These are phyloP conservation scores for Sinhomidia bicolor DNA, from an alignment of 2,888 invertebrate species.

Conservation along the genomic window DNA sequence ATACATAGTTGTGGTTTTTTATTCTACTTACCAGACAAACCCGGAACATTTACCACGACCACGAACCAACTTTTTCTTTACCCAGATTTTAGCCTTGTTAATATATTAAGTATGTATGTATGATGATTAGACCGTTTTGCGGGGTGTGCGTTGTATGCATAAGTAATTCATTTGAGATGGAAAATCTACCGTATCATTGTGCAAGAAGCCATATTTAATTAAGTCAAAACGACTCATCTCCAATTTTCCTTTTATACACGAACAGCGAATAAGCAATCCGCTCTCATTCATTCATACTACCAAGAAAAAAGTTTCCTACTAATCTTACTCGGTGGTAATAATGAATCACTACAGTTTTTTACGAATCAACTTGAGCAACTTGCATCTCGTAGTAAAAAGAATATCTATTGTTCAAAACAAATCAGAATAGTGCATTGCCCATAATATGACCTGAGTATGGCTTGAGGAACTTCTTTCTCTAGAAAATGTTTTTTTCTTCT, in stretches of 20 bases:
- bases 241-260: constrained; percentile 34
- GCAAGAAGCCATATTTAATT: constrained; percentile 54
- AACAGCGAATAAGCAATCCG: background rate
- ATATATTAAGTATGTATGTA: background rate
- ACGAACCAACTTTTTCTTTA: background rate
- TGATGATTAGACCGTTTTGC: constrained; percentile 42
- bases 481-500: background rate
- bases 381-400: too few relatives aligned
- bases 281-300: constrained; percentile 32
- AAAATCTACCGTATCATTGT: constrained; percentile 39
- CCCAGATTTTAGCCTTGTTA: constrained; percentile 13
- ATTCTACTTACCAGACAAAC: background rate
- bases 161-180: constrained; percentile 24
- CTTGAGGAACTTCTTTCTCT: background rate
- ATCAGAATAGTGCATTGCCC: too few relatives aligned
- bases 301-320: constrained; percentile 31
- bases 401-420: too few relatives aligned
- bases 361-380: background rate
- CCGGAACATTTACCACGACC: background rate
- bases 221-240: constrained; percentile 53
- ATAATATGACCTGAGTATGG: too few relatives aligned
- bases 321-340: constrained; percentile 17
- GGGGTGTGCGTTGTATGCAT: constrained; percentile 39
- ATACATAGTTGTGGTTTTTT: background rate
- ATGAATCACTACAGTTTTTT: constrained; percentile 44